Conservation (phyloP, 2,113 vertebrate species). For the Bujurquina vittata region DNA sequence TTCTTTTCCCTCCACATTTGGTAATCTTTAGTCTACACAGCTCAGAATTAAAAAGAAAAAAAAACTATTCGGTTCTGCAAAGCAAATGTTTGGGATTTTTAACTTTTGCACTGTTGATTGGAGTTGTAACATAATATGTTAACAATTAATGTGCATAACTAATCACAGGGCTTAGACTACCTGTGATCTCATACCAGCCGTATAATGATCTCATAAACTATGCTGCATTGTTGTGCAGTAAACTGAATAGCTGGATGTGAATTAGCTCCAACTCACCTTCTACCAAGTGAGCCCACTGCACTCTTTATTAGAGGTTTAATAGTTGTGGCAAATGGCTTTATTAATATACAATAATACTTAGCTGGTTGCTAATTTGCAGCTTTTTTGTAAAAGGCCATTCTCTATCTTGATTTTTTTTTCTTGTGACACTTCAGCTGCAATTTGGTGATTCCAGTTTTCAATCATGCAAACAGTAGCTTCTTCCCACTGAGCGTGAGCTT, state of each 20-base stretch:
- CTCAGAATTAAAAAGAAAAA: slow-evolving; percentile 41
- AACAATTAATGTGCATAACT: background rate
- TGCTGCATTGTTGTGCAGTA: background rate
- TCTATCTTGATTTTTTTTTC: background rate
- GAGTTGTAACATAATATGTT: background rate
- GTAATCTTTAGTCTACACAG: slow-evolving; percentile 48
- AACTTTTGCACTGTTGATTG: background rate
- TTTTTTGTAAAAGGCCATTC: background rate
- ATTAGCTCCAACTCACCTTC: background rate
- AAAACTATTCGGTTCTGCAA: slow-evolving; percentile 16
- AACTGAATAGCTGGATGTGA: background rate
- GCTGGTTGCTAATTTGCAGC: no score
- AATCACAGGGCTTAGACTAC: background rate
- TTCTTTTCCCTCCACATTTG: slow-evolving; percentile 59
- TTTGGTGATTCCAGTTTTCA: background rate
- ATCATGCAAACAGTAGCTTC: background rate
- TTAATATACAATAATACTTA: background rate
- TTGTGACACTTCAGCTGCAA: background rate
- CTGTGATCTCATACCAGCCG: background rate
- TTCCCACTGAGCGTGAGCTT: background rate
- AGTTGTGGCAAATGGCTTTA: background rate
- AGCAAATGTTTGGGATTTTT: slow-evolving; percentile 13
- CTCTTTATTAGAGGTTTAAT: no score
- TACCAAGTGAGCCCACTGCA: no score
- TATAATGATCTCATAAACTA: background rate